A percentile compares a stretch with the other conserved stretches of the same genome.
Evolutionary conservation across 2,888 invertebrate species (phyloP).

Genomic region (Calameuta idolon): DNA sequence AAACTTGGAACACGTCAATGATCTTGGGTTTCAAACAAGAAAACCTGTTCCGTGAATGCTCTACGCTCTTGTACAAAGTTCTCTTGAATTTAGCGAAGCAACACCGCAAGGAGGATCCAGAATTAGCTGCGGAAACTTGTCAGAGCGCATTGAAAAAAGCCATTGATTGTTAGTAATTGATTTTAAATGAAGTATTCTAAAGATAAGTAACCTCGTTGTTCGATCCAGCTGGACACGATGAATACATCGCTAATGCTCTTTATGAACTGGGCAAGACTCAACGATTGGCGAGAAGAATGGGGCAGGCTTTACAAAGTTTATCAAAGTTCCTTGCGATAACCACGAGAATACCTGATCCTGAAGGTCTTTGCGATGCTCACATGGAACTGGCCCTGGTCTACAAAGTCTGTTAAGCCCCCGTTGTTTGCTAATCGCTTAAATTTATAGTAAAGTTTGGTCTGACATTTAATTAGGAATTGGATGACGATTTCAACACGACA

Average conservation of each 20-base stretch:
- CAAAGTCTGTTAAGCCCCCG: constrained; percentile 36
- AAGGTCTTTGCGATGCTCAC: constrained; percentile 48
- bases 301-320: constrained; percentile 42
- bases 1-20: constrained; percentile 37
- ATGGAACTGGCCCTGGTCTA: constrained; percentile 47
- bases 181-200: not conserved
- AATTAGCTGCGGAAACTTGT: constrained; percentile 36
- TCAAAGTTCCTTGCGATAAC: constrained; percentile 43
- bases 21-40: constrained; percentile 34
- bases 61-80: constrained; percentile 38
- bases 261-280: constrained; percentile 46
- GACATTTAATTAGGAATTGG: constrained; percentile 37
- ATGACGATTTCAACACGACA: constrained; percentile 37
- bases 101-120: constrained; percentile 24
- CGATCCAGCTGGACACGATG: constrained; percentile 37
- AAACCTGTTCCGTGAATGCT: constrained; percentile 44
- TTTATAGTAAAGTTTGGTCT: not conserved
- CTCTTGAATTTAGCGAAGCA: constrained; percentile 36
- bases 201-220: not conserved
- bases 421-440: not conserved
- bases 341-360: constrained; percentile 41
- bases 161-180: constrained; percentile 37
- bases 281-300: constrained; percentile 31
- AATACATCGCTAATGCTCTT: constrained; percentile 40
- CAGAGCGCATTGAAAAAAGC: constrained; percentile 41